Evolutionary conservation across 2,888 invertebrate species (phyloP).

Genomic region (Brenthis ino): DNA sequence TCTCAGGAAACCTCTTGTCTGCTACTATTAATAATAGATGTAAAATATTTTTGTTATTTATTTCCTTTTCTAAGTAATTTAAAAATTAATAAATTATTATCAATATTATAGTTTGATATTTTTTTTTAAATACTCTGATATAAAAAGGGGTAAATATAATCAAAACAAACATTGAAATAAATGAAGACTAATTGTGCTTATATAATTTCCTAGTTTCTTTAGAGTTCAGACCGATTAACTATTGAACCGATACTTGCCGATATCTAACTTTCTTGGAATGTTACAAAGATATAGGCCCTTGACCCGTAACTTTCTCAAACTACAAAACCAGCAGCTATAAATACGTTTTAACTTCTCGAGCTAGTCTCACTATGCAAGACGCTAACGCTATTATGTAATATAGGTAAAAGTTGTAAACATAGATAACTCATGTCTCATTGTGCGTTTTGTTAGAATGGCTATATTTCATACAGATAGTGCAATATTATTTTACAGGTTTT

Average conservation of each 20-base stretch:
- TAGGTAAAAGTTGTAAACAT: background rate
- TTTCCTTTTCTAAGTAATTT: too few species aligned
- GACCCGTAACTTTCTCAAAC: slow-evolving; percentile 65
- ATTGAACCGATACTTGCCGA: slow-evolving; percentile 36
- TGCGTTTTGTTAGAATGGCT: background rate
- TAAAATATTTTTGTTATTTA: too few species aligned
- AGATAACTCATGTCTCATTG: background rate
- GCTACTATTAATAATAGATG: too few species aligned
- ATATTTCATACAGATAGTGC: too few species aligned
- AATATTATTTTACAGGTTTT: too few species aligned
- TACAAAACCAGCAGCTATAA: slow-evolving; percentile 56
- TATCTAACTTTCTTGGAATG: slow-evolving; percentile 54
- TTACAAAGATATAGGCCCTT: slow-evolving; percentile 59
- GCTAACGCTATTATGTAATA: slow-evolving; percentile 10
- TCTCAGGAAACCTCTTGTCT: background rate
- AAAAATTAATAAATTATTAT: too few species aligned
- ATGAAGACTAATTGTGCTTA: slow-evolving; percentile 14
- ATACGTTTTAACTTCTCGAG: slow-evolving; percentile 56
- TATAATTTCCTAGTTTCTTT: slow-evolving; percentile 29
- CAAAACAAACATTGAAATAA: too few species aligned
- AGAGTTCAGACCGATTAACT: slow-evolving; percentile 31
- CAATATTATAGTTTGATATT: background rate
- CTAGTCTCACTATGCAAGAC: slow-evolving; percentile 30
- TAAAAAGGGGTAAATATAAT: background rate
- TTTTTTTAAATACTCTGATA: background rate